Conservation (phyloP, 1,140 invertebrate species). For the Drosophila nasuta region DNA sequence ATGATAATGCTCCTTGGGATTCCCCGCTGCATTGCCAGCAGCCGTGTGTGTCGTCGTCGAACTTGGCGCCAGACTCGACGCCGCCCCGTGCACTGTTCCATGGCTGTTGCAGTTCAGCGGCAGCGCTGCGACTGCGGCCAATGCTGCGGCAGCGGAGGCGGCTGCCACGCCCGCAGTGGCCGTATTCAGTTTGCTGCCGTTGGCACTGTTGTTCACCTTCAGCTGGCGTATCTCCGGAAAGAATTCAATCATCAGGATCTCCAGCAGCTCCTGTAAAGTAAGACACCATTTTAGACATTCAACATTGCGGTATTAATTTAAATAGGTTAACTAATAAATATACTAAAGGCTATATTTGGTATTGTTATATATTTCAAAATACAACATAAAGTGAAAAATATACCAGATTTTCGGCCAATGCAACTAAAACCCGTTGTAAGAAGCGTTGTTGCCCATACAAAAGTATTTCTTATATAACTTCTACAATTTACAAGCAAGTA, state of each 20-base stretch:
- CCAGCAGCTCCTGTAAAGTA: constrained; percentile 89
- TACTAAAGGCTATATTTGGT: too few relatives aligned
- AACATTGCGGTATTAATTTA: too few relatives aligned
- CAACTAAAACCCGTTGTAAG: too few relatives aligned
- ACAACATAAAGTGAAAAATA: too few relatives aligned
- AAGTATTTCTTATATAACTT: too few relatives aligned
- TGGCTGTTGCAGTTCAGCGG: constrained; percentile 50
- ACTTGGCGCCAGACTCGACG: neutral
- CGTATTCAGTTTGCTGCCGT: constrained; percentile 65
- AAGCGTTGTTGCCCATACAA: too few relatives aligned
- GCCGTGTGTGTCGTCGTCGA: constrained; percentile 18
- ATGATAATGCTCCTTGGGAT: constrained; percentile 38
- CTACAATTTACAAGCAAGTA: too few relatives aligned
- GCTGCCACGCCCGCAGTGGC: constrained; percentile 69
- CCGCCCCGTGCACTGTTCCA: neutral
- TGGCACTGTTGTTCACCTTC: constrained; percentile 59
- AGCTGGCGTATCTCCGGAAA: constrained; percentile 89
- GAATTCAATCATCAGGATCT: constrained; percentile 89
- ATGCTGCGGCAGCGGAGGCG: constrained; percentile 58
- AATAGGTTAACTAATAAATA: too few relatives aligned
- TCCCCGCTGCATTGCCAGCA: neutral
- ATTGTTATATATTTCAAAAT: too few relatives aligned
- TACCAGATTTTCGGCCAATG: too few relatives aligned
- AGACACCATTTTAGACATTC: too few relatives aligned
- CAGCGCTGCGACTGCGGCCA: constrained; percentile 57